Percentiles rank a stretch among this genome's conserved stretches.
These are phyloP conservation scores for Chelon auratus DNA, from an alignment of 2,797 vertebrate species.

Conservation along the genomic window DNA sequence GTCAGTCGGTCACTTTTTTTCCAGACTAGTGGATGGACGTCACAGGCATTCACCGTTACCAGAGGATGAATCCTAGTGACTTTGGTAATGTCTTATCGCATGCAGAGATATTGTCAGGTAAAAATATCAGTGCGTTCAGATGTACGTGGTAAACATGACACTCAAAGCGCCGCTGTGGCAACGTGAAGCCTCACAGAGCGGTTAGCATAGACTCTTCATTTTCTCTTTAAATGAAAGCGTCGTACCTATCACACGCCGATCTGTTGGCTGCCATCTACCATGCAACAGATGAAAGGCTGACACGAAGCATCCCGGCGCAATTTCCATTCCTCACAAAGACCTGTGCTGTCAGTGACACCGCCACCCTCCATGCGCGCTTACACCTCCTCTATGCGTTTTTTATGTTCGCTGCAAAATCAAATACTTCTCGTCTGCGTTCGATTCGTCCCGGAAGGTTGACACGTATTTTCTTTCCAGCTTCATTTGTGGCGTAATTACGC, in stretches of 20 bases:
- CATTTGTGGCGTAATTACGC: constrained; percentile 61
- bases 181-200: not conserved
- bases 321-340: constrained; percentile 16
- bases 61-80: not conserved
- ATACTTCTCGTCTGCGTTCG: constrained; percentile 36
- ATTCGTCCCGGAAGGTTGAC: constrained; percentile 37
- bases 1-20: not conserved
- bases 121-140: not conserved
- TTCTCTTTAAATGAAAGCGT: constrained; percentile 23
- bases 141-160: not conserved
- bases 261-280: constrained; percentile 9
- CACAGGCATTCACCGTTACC: not conserved
- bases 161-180: not conserved
- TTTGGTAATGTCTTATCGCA: not conserved
- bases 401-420: constrained; percentile 47
- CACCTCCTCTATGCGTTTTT: constrained; percentile 34
- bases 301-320: constrained; percentile 17
- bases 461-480: constrained; percentile 54
- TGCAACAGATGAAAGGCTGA: constrained; percentile 31
- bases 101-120: not conserved
- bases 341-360: constrained; percentile 11
- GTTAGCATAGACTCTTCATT: not conserved
- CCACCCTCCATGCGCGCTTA: not conserved
- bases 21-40: not conserved
- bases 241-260: not conserved